phyloP scores from a whole-genome alignment of 92 coral and sea anemone genomes.

The Porites evermanni region DNA sequence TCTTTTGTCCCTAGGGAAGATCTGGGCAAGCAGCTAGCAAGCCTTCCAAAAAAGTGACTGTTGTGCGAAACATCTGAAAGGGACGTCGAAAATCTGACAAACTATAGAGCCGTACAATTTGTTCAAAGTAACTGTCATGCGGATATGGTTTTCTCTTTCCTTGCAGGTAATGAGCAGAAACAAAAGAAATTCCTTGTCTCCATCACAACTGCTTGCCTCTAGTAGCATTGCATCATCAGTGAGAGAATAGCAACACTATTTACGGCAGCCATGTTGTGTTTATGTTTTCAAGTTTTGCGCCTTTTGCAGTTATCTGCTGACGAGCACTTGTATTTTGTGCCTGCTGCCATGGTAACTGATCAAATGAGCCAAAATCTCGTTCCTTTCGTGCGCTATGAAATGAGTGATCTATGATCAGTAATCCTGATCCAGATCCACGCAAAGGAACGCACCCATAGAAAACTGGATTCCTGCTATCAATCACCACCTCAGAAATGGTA shows the following conservation, averaged over 20 bases:
- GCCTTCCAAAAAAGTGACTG: conserved; percentile 42
- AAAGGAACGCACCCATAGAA: too few species aligned
- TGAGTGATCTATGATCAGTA: conserved; percentile 35
- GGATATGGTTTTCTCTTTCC: conserved; percentile 44
- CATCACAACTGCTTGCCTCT: conserved; percentile 17
- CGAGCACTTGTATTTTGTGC: conserved; percentile 8
- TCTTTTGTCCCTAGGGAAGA: conserved; percentile 20
- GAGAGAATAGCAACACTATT: conserved; percentile 20
- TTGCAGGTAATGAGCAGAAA: conserved; percentile 29
- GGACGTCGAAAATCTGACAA: conserved; percentile 40
- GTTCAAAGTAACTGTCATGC: conserved; percentile 45
- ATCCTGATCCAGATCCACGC: conserved; percentile 27
- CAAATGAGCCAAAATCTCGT: conserved; percentile 1
- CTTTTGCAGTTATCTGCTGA: conserved; percentile 14
- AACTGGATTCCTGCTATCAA: too few species aligned
- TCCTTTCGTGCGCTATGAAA: conserved; percentile 33
- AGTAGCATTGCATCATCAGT: conserved; percentile 29
- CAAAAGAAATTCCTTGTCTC: conserved; percentile 30
- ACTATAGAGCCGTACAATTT: conserved; percentile 32
- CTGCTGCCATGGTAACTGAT: conserved; percentile 55
- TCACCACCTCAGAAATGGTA: too few species aligned
- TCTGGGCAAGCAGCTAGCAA: conserved; percentile 50
- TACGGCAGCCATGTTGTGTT: conserved; percentile 30
- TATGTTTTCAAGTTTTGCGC: conserved; percentile 37
- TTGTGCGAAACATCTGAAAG: conserved; percentile 43